These are phyloP conservation scores for Phenganax marumi DNA, from an alignment of 92 coral and sea anemone species.

Conservation along the genomic window DNA sequence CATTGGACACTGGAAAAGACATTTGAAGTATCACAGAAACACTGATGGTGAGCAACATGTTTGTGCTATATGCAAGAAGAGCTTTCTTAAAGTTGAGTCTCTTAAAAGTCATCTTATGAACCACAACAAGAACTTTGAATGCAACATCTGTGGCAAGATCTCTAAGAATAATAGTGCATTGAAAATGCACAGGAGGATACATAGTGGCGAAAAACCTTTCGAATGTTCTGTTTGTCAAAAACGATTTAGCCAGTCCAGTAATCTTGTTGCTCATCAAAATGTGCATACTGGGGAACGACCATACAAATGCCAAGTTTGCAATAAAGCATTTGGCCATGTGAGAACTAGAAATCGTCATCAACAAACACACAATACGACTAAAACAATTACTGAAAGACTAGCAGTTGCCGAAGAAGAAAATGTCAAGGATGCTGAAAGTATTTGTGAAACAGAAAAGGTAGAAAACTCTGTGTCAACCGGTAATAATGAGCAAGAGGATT, in stretches of 20 bases:
- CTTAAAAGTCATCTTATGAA: background rate
- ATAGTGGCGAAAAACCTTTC: slow-evolving; percentile 21
- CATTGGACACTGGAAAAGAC: slow-evolving; percentile 16
- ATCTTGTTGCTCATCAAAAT: slow-evolving; percentile 16
- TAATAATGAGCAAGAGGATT: too few relatives aligned
- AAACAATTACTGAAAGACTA: background rate
- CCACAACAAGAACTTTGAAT: slow-evolving; percentile 2
- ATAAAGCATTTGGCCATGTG: slow-evolving; percentile 24
- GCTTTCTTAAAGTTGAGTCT: background rate
- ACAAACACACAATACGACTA: background rate
- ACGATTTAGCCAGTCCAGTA: slow-evolving; percentile 18
- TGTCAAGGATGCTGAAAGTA: too few relatives aligned
- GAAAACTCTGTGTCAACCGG: too few relatives aligned
- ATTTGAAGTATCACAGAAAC: background rate
- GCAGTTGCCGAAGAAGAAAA: too few relatives aligned
- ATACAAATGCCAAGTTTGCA: slow-evolving; percentile 12
- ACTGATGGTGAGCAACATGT: background rate
- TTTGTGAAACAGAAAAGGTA: too few relatives aligned
- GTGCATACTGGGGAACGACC: slow-evolving; percentile 14
- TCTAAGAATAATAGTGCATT: slow-evolving; percentile 8
- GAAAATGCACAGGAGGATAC: background rate
- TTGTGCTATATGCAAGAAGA: background rate
- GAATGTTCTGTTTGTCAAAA: background rate
- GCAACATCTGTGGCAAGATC: background rate
- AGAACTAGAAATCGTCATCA: slow-evolving; percentile 6